Conservation (phyloP, 2,888 invertebrate genomes). For the Athalia circularis region DNA sequence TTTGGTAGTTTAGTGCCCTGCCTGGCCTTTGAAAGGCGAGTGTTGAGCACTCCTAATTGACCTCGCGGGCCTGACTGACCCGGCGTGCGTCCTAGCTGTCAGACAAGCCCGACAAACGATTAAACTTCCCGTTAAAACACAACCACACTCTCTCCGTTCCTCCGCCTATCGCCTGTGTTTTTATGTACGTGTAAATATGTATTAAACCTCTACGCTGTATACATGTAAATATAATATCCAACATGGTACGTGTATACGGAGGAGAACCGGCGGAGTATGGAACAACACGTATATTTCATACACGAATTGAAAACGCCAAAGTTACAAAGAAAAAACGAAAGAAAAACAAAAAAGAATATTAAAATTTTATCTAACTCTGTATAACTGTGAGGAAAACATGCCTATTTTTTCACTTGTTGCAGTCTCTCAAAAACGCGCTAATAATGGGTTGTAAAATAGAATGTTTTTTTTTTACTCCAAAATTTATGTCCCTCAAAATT, state of each 20-base stretch:
- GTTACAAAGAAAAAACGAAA: no score
- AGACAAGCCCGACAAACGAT: slow-evolving; percentile 69
- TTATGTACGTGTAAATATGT: neutral
- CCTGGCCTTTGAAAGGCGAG: slow-evolving; percentile 56
- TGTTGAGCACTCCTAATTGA: slow-evolving; percentile 73
- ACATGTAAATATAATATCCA: no score
- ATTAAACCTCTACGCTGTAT: no score
- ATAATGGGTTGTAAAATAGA: slow-evolving; percentile 16
- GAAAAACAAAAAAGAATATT: no score
- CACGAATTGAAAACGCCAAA: neutral
- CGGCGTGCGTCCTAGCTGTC: slow-evolving; percentile 70
- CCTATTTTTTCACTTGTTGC: slow-evolving; percentile 13
- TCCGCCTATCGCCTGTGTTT: neutral
- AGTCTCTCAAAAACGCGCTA: neutral
- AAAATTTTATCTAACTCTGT: no score
- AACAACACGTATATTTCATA: no score
- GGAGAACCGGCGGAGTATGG: no score
- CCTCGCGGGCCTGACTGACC: slow-evolving; percentile 71
- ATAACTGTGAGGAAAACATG: neutral
- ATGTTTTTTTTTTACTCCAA: no score
- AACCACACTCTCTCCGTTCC: slow-evolving; percentile 24
- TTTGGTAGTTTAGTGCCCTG: slow-evolving; percentile 38
- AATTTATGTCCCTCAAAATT: slow-evolving; percentile 16
- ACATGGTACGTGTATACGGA: no score
- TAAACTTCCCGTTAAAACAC: slow-evolving; percentile 71